A percentile compares a stretch with the other conserved stretches of the same genome.
phyloP scores from a whole-genome alignment of 2,797 vertebrate genomes.

The Poeciliopsis infans region DNA sequence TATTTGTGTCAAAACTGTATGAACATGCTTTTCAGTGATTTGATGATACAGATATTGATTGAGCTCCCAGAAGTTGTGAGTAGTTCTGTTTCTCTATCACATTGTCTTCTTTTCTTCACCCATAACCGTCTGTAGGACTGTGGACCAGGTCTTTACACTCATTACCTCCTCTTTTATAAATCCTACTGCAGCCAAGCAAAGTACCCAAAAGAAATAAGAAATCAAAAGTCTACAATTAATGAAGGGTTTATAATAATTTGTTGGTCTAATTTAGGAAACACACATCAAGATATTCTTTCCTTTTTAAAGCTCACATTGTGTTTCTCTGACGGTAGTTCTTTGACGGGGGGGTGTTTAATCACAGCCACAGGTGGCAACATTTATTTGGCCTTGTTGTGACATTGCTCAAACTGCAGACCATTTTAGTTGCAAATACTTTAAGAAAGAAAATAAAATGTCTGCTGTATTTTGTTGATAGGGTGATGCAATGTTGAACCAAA shows the following conservation, averaged over 20 bases:
- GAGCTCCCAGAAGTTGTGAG: conserved; percentile 47
- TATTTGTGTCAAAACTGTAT: background rate
- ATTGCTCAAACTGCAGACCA: conserved; percentile 31
- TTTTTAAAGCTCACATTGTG: conserved; percentile 30
- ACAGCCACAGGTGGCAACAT: conserved; percentile 40
- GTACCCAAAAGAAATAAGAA: background rate
- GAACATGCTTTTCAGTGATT: background rate
- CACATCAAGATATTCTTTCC: background rate
- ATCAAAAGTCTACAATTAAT: conserved; percentile 32
- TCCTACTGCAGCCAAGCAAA: conserved; percentile 57
- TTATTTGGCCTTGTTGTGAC: conserved; percentile 38
- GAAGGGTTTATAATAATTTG: conserved; percentile 37
- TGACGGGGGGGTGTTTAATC: conserved; percentile 46
- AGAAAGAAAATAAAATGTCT: conserved; percentile 9
- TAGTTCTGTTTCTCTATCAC: conserved; percentile 11
- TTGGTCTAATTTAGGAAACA: background rate
- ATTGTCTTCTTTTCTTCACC: conserved; percentile 7
- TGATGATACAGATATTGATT: conserved; percentile 38
- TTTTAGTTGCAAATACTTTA: conserved; percentile 23
- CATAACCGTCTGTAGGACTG: conserved; percentile 23
- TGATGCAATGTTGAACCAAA: conserved; percentile 40
- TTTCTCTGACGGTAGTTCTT: conserved; percentile 50
- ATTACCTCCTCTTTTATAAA: conserved; percentile 31
- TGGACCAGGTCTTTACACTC: conserved; percentile 22
- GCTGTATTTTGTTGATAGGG: conserved; percentile 15